A percentile compares a stretch with the other conserved stretches of the same genome.
phyloP scores from a whole-genome alignment of 2,888 invertebrate species.

The Drosophila austrosaltans region DNA sequence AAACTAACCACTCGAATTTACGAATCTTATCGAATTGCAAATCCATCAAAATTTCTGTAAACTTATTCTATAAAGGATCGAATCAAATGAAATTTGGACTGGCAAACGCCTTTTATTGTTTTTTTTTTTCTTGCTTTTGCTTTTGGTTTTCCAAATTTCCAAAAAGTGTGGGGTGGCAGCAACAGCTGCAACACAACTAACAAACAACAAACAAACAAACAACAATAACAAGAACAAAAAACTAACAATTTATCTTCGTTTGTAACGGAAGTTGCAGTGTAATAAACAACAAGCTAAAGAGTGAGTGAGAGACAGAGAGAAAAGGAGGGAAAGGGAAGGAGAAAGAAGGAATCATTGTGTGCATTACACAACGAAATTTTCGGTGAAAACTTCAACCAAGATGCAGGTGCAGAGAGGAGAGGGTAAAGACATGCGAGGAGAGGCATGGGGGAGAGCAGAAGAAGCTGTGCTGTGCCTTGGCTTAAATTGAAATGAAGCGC shows the following conservation, averaged over 20 bases:
- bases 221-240: conserved; percentile 41
- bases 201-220: conserved; percentile 23
- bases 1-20: background rate
- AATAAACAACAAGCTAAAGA: conserved; percentile 67
- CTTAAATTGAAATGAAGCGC: conserved; percentile 23
- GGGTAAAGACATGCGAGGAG: background rate
- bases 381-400: conserved; percentile 5
- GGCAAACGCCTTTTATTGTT: background rate
- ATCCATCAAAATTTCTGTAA: conserved; percentile 6
- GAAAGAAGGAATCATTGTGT: conserved; percentile 7
- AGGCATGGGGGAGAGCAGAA: background rate
- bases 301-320: conserved; percentile 21
- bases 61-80: background rate
- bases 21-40: background rate
- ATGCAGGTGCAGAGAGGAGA: background rate
- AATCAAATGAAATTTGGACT: conserved; percentile 3
- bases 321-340: background rate
- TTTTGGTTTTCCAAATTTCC: background rate
- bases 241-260: conserved; percentile 76
- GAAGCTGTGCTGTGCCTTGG: background rate
- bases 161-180: background rate
- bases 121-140: background rate
- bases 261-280: conserved; percentile 75
- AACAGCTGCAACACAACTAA: conserved; percentile 16
- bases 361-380: conserved; percentile 21